Percentiles rank a stretch among this genome's conserved stretches.
Evolutionary conservation across 2,888 invertebrate species (phyloP).

Genomic region (Synergus gifuensis): DNA sequence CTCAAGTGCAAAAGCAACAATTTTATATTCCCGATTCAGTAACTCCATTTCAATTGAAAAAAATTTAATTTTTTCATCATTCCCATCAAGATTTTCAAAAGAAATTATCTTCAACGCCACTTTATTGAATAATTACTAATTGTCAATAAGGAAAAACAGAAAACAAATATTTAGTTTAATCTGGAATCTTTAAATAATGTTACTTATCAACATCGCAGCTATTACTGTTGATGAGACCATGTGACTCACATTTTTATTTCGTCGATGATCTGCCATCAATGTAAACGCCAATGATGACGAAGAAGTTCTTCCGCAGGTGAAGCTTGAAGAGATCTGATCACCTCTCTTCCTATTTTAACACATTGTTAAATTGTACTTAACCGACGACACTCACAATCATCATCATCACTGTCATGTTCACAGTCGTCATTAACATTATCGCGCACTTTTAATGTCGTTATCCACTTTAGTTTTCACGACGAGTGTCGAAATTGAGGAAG

Average conservation of each 20-base stretch:
- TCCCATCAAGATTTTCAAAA: too few relatives aligned
- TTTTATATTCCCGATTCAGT: conserved; percentile 40
- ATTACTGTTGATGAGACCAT: neutral
- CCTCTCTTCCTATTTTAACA: conserved; percentile 43
- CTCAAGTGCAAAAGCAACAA: conserved; percentile 38
- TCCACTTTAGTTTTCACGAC: conserved; percentile 40
- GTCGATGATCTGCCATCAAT: conserved; percentile 77
- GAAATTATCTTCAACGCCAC: too few relatives aligned
- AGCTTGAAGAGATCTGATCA: conserved; percentile 45
- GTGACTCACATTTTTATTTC: conserved; percentile 76
- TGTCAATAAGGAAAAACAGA: neutral
- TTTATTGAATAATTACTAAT: neutral
- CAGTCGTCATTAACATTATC: conserved; percentile 54
- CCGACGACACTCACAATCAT: conserved; percentile 61
- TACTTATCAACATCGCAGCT: neutral
- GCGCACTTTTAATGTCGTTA: conserved; percentile 43
- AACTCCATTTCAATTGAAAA: conserved; percentile 43
- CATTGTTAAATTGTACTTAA: conserved; percentile 36
- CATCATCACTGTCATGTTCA: conserved; percentile 53
- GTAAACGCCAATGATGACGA: conserved; percentile 56
- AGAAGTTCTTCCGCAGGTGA: conserved; percentile 44
- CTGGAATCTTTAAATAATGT: too few relatives aligned
- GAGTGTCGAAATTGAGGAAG: neutral
- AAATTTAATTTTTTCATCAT: too few relatives aligned
- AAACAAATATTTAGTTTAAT: too few relatives aligned